phyloP scores from a whole-genome alignment of 2,113 vertebrate genomes.

The Bos indicus region DNA sequence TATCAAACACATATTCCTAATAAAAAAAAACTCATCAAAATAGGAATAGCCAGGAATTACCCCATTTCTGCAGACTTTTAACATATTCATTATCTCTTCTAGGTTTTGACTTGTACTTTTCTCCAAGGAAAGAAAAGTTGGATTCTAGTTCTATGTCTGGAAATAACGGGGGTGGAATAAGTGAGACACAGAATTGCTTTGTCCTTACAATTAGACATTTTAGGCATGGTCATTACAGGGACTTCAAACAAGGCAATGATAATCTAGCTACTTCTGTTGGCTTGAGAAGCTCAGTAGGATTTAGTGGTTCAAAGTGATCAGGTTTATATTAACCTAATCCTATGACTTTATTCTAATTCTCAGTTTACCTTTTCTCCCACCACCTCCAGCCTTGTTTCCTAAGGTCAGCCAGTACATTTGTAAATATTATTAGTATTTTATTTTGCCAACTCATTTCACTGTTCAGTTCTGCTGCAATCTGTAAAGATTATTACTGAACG shows the following conservation, averaged over 20 bases:
- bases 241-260: not conserved
- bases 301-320: not conserved
- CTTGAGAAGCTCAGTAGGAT: not conserved
- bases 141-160: not conserved
- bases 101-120: not conserved
- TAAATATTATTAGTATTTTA: not conserved
- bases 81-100: not conserved
- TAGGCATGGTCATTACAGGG: not conserved
- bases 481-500: not conserved
- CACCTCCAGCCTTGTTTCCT: not conserved
- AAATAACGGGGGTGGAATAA: not conserved
- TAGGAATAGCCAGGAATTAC: not conserved
- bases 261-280: not conserved
- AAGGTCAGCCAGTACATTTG: not conserved
- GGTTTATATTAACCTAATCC: not conserved
- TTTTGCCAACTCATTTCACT: not conserved
- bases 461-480: not conserved
- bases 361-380: not conserved
- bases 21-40: not conserved
- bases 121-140: not conserved
- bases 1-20: not conserved
- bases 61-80: not conserved
- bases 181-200: not conserved
- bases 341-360: not conserved
- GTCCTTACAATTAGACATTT: not conserved